Percentiles rank a stretch among this genome's conserved stretches.
Evolutionary conservation across 1,140 invertebrate genomes (phyloP).

Genomic region (Meloidogyne chitwoodi): DNA sequence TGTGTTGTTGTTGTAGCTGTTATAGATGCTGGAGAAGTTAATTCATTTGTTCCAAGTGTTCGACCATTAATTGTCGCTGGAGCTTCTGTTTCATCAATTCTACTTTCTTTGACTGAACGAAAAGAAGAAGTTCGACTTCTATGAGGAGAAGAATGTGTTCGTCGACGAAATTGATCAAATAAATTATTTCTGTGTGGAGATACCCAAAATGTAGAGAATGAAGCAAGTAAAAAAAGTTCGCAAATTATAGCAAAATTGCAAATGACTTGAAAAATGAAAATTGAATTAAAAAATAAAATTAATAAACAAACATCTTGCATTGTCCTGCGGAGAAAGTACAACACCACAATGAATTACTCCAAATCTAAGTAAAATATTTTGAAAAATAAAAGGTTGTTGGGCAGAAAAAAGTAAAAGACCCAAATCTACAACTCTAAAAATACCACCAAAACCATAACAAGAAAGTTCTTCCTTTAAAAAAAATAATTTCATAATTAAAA

Average conservation of each 20-base stretch:
- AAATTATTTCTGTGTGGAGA: constrained; percentile 27
- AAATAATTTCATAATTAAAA: not conserved
- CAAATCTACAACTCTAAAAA: constrained; percentile 38
- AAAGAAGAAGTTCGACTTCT: constrained; percentile 11
- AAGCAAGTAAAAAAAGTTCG: constrained; percentile 33
- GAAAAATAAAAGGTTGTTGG: constrained; percentile 41
- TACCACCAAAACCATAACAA: constrained; percentile 33
- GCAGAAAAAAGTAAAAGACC: constrained; percentile 39
- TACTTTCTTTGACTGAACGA: constrained; percentile 14
- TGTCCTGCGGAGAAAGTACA: constrained; percentile 33
- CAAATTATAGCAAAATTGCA: constrained; percentile 40
- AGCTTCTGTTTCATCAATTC: constrained; percentile 2
- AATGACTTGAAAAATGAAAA: constrained; percentile 33
- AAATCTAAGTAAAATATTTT: constrained; percentile 42
- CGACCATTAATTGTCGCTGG: too few species aligned
- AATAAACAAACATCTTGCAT: constrained; percentile 35
- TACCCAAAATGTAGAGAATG: constrained; percentile 23
- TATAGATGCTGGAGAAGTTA: not conserved
- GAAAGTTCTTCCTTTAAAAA: constrained; percentile 32
- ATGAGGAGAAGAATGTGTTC: not conserved
- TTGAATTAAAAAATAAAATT: constrained; percentile 18
- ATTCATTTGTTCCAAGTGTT: not conserved
- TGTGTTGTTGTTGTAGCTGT: constrained; percentile 7
- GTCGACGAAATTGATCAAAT: constrained; percentile 26
- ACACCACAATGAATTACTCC: constrained; percentile 31